phyloP scores from a whole-genome alignment of 2,113 vertebrate species.

The Triplophysa siluroides region DNA sequence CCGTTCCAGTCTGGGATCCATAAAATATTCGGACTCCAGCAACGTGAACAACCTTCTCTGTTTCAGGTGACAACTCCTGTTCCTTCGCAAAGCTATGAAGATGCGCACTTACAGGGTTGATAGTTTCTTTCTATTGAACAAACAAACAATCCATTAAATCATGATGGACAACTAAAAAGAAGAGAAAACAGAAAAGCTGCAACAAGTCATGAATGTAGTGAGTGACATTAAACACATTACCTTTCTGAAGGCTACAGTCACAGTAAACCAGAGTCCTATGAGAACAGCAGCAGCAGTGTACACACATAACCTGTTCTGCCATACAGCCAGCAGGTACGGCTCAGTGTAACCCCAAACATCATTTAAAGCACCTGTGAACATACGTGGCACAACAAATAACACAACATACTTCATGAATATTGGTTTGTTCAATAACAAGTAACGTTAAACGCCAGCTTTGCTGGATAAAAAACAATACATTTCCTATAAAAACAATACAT shows the following conservation, averaged over 20 bases:
- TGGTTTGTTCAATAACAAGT: too few species aligned
- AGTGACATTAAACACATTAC: constrained; percentile 64
- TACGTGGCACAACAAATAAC: too few species aligned
- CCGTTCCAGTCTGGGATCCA: constrained; percentile 91
- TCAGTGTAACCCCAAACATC: constrained; percentile 61
- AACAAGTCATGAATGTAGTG: neutral
- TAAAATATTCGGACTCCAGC: constrained; percentile 87
- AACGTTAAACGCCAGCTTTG: too few species aligned
- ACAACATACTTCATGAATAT: too few species aligned
- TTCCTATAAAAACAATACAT: too few species aligned
- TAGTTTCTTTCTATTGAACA: constrained; percentile 49
- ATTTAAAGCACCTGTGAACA: constrained; percentile 58
- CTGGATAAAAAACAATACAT: too few species aligned
- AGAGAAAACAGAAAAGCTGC: neutral
- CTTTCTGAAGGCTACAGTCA: constrained; percentile 73
- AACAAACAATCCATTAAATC: neutral
- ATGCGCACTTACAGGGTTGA: neutral
- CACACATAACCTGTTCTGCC: constrained; percentile 85
- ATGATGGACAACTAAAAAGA: neutral
- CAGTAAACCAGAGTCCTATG: constrained; percentile 79
- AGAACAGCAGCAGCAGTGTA: constrained; percentile 80
- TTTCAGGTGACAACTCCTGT: constrained; percentile 18
- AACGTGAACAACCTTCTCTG: constrained; percentile 66
- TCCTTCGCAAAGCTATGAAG: constrained; percentile 49
- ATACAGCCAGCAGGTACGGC: constrained; percentile 71